Base-by-base conservation (phyloP, 2,113 vertebrate genomes). In the Coregonus clupeaformis region DNA sequence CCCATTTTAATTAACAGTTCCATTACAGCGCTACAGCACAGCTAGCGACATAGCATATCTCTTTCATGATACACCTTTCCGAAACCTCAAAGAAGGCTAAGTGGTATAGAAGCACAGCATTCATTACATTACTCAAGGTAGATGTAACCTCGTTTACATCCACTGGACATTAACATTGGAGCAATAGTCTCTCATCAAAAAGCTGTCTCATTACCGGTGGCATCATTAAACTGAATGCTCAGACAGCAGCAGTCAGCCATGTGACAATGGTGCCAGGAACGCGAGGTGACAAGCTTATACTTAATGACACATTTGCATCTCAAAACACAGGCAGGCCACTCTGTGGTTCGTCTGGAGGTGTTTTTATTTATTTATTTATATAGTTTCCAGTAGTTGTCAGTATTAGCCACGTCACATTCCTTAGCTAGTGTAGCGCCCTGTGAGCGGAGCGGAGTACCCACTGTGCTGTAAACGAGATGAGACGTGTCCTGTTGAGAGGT, bases 391-490 rank as follows among this genome's bases (percentile, higher is more conserved):
- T 18, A 52, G 49, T 52, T 52, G 87, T 84, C 82, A 86, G 74
- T 25, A 72, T 77, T 77, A 73, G 76, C 77, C 73, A 29, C 67
- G 86, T 84, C 84, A 75, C 62, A 75, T 79, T 82, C 75, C 77
- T 67, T 74, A 68, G 71, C 77, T 75, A 68, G 69, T 74, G n/a
- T 27, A 72, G 78, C 77, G 55, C 1, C 36, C 9, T 42, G 88
- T 88, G 85, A 81, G 74, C 78, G 72, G 6, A 22, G 57, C 14
- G 14, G 49, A 18, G 49, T 1, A 18, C 81, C 86, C 82, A 70
- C 90, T 88, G 89, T 76, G 91, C 83, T 81, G 89, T 82, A 92
- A 91, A 92, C 87, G 79, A 91, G 90, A 91, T 84, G 86, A 88
- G 80, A 88, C 76, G 85, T 81, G 78, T 83, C 89, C 89, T 77